Evolutionary conservation across 2,113 vertebrate genomes (phyloP).

Genomic region (Otocyon megalotis): DNA sequence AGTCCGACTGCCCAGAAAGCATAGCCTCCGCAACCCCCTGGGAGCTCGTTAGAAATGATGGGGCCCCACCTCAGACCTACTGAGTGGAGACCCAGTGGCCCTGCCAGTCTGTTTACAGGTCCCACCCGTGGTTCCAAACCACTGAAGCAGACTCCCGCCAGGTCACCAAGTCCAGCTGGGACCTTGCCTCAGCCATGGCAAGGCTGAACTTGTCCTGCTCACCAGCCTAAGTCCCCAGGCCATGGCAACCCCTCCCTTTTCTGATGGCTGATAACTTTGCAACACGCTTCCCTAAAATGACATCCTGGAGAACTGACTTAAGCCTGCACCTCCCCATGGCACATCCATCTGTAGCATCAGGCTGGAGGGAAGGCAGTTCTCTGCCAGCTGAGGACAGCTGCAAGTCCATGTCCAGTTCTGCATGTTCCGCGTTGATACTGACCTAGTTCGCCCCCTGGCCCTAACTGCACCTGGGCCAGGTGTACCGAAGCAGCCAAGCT

Average conservation of each 20-base stretch:
- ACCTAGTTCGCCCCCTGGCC: not conserved
- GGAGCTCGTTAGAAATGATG: not conserved
- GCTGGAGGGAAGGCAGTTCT: not conserved
- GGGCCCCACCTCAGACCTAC: not conserved
- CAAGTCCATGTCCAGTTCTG: not conserved
- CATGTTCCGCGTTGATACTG: not conserved
- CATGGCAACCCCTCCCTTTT: not conserved
- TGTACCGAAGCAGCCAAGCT: not conserved
- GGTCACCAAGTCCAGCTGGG: not conserved
- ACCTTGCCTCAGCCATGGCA: not conserved
- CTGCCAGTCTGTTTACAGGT: not conserved
- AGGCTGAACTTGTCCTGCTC: not conserved
- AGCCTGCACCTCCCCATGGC: not conserved
- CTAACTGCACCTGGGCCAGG: not conserved
- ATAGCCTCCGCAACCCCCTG: fast-evolving
- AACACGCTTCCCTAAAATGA: not conserved
- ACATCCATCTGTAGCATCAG: not conserved
- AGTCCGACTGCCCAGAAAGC: not conserved
- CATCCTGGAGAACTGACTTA: not conserved
- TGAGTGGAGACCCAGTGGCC: not conserved
- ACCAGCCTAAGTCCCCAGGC: not conserved
- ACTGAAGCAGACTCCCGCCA: not conserved
- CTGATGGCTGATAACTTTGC: not conserved
- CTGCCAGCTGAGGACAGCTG: not conserved
- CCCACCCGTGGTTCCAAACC: not conserved